These are phyloP conservation scores for Gonocerus acuteangulatus DNA, from an alignment of 2,888 invertebrate species.

Conservation along the genomic window DNA sequence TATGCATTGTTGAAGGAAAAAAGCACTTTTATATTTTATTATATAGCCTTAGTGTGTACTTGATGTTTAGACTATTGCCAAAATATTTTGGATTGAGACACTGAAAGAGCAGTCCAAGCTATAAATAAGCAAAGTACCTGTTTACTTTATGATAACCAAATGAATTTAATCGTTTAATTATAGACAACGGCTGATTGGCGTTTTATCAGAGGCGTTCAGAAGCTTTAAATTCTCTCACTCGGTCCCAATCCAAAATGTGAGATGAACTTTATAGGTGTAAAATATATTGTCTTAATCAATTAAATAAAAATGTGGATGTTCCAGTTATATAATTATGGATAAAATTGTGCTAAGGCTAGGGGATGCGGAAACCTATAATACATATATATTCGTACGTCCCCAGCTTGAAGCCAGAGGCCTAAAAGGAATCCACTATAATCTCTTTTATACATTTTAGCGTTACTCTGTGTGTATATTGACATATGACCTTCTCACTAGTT, in stretches of 20 bases:
- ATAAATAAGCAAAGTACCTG: slow-evolving; percentile 15
- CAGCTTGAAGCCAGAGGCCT: slow-evolving; percentile 14
- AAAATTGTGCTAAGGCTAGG: not conserved
- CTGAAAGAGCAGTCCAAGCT: not conserved
- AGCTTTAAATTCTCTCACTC: not conserved
- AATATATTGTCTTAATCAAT: not conserved
- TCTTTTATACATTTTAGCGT: not conserved
- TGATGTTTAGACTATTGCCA: slow-evolving; percentile 9
- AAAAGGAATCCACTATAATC: slow-evolving; percentile 14
- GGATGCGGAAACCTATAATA: not conserved
- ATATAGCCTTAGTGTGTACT: slow-evolving; percentile 12
- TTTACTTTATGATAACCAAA: slow-evolving; percentile 1
- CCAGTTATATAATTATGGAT: not conserved
- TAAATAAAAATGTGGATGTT: slow-evolving; percentile 11
- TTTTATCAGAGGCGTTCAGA: not conserved
- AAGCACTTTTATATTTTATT: slow-evolving; percentile 23
- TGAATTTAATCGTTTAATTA: too few species aligned
- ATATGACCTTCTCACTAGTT: slow-evolving; percentile 22
- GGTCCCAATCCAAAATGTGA: slow-evolving; percentile 21
- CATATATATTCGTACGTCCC: not conserved
- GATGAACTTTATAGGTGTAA: not conserved
- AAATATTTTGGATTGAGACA: slow-evolving; percentile 22
- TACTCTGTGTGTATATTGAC: not conserved
- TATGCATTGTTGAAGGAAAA: not conserved
- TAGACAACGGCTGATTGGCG: not conserved